A percentile compares a stretch with the other conserved stretches of the same genome.
phyloP scores from a whole-genome alignment of 2,888 invertebrate species.

The Archips crataeganus region DNA sequence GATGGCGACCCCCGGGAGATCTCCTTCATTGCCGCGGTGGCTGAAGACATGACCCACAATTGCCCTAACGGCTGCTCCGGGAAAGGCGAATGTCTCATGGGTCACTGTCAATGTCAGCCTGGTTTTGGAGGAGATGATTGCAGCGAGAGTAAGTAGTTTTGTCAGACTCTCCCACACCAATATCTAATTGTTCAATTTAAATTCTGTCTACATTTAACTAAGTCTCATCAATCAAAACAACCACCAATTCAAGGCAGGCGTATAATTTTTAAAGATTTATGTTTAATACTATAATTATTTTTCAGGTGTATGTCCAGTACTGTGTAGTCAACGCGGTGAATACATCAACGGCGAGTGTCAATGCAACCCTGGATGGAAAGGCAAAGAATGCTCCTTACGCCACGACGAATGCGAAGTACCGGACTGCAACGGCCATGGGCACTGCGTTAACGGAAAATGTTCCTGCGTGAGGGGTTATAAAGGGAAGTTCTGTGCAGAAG shows the following conservation, averaged over 20 bases:
- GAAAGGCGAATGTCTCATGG: slow-evolving; percentile 97
- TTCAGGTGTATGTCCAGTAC: slow-evolving; percentile 96
- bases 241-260: background rate
- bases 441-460: slow-evolving; percentile 98
- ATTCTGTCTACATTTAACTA: too few species aligned
- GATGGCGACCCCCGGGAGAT: slow-evolving; percentile 96
- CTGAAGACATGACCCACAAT: slow-evolving; percentile 97
- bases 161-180: too few species aligned
- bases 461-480: slow-evolving; percentile 97
- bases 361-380: slow-evolving; percentile 99
- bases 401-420: slow-evolving; percentile 98
- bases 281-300: slow-evolving; percentile 35
- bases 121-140: slow-evolving; percentile 99
- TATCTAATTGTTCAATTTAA: too few species aligned
- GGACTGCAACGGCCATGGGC: slow-evolving; percentile 98
- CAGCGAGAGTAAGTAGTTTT: slow-evolving; percentile 94
- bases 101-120: slow-evolving; percentile 98
- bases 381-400: slow-evolving; percentile 97
- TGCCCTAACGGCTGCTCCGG: slow-evolving; percentile 98
- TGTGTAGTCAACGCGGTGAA: slow-evolving; percentile 98
- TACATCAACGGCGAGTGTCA: slow-evolving; percentile 98
- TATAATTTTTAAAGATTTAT: background rate
- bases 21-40: slow-evolving; percentile 92
- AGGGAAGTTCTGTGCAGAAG: slow-evolving; percentile 97
- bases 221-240: too few species aligned